Evolutionary conservation across 1,140 invertebrate species (phyloP).

Genomic region (Zaprionus nigranus): DNA sequence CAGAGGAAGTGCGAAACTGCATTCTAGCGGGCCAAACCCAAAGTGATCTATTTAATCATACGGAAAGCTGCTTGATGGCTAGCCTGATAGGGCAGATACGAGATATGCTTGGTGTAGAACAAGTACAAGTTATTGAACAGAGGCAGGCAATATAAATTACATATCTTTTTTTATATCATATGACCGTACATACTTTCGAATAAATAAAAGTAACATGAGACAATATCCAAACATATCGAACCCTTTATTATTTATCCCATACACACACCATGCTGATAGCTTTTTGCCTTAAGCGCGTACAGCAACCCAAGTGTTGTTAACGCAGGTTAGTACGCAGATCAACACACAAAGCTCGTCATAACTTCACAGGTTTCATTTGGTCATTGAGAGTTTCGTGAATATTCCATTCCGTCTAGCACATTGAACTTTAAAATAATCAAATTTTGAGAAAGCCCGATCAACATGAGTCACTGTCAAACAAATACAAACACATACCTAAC

Average conservation of each 20-base stretch:
- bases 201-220: background rate
- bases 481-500: background rate
- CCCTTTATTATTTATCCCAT: background rate
- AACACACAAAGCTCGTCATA: constrained; percentile 1
- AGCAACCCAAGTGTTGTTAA: constrained; percentile 1
- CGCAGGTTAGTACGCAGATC: constrained; percentile 8
- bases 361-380: constrained; percentile 2
- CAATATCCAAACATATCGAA: background rate
- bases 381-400: constrained; percentile 31
- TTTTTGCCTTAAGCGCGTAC: constrained; percentile 3
- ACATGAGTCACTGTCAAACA: constrained; percentile 19
- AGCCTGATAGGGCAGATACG: constrained; percentile 88
- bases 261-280: background rate
- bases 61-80: constrained; percentile 87
- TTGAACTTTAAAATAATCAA: constrained; percentile 5
- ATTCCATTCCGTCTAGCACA: constrained; percentile 26
- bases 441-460: constrained; percentile 18
- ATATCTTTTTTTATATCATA: background rate
- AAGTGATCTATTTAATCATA: constrained; percentile 86
- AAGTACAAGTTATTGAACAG: background rate
- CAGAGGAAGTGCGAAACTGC: constrained; percentile 89
- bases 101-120: constrained; percentile 85
- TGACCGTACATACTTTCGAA: background rate
- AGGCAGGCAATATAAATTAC: background rate
- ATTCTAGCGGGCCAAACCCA: constrained; percentile 87